Evolutionary conservation across 2,888 invertebrate species (phyloP).

Genomic region (Melangyna quadrimaculata): DNA sequence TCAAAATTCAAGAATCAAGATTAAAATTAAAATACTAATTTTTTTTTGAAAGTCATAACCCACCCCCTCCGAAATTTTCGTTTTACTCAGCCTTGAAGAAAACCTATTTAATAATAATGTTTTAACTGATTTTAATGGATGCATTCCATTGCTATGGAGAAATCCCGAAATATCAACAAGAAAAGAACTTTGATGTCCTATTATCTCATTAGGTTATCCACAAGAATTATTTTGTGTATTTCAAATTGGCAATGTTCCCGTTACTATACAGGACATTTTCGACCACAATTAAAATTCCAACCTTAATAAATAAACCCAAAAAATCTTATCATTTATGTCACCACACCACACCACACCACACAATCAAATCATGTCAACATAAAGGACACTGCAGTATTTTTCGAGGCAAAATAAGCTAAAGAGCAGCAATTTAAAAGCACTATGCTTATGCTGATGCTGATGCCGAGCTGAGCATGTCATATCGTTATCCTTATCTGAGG

Average conservation of each 20-base stretch:
- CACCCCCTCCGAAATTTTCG: too few relatives aligned
- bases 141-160: neutral
- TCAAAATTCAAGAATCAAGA: too few relatives aligned
- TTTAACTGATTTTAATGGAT: neutral
- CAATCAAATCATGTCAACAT: conserved; percentile 38
- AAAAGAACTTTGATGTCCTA: neutral
- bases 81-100: too few relatives aligned
- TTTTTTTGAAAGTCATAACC: too few relatives aligned
- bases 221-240: neutral
- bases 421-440: conserved; percentile 19
- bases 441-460: too few relatives aligned
- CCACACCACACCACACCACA: too few relatives aligned
- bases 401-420: conserved; percentile 31
- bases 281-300: conserved; percentile 56
- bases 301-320: neutral
- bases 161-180: neutral
- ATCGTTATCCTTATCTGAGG: conserved; percentile 68
- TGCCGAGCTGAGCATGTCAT: conserved; percentile 54
- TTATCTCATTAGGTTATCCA: conserved; percentile 20
- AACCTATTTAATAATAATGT: neutral
- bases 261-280: neutral
- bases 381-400: conserved; percentile 65
- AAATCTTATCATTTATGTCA: conserved; percentile 12
- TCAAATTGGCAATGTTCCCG: conserved; percentile 31
- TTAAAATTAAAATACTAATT: too few relatives aligned